Evolutionary conservation across 2,113 vertebrate species (phyloP).

Genomic region (Tachycineta bicolor): DNA sequence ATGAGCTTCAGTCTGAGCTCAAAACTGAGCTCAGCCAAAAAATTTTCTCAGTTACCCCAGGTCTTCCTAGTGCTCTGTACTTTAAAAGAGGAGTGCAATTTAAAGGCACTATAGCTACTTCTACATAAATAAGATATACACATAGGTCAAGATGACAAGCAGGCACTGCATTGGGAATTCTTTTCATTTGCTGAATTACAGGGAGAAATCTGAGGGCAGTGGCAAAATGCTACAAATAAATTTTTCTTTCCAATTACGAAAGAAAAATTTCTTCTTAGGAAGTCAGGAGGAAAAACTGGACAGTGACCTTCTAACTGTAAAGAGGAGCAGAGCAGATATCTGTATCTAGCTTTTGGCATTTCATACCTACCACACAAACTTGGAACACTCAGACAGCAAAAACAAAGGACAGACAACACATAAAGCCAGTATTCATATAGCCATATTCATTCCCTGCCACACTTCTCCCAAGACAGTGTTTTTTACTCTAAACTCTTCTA

Average conservation of each 20-base stretch:
- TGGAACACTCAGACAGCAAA: not conserved
- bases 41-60: not conserved
- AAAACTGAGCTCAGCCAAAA: not conserved
- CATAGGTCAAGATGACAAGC: not conserved
- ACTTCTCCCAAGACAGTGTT: not conserved
- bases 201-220: not conserved
- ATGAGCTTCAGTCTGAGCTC: not conserved
- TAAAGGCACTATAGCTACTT: not conserved
- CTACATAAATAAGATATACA: not conserved
- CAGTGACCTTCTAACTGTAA: not conserved
- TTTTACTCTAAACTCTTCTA: not conserved
- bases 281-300: not conserved
- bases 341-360: not conserved
- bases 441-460: not conserved
- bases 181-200: not conserved
- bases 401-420: not conserved
- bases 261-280: not conserved
- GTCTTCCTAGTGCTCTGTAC: not conserved
- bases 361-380: fast-evolving
- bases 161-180: not conserved
- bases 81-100: not conserved
- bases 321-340: not conserved
- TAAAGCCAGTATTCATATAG: not conserved
- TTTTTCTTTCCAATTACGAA: not conserved
- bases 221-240: not conserved